Evolutionary conservation across 2,797 vertebrate species (phyloP), one percentile per base, ranked within the genome.

Genomic region (Aselliscus stoliczkanus): DNA sequence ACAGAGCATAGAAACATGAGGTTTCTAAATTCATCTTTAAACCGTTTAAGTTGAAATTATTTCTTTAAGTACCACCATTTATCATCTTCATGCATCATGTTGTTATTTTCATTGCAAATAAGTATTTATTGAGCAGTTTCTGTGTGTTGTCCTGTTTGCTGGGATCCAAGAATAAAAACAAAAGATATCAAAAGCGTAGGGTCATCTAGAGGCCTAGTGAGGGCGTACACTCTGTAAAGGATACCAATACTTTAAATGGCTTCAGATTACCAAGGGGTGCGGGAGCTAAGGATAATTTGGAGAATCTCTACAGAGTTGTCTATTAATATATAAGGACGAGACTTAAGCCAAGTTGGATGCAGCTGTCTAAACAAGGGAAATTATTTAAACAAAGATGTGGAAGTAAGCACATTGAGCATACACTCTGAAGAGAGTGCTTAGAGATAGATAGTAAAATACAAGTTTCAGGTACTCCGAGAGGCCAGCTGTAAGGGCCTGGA

Each of bases 41-140:
- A 37, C 37, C 72, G 1, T 91, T 87, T 91, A 86, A 80, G n/a
- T 76, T 39, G 29, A 31, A 76, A 62, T 75, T 10, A 44, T 86
- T 67, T 94, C 37, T 54, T 90, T 50, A 76, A 89, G 67, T 65
- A 25, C 1, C 27, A 69, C 60, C 23, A 52, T 34, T 13, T 50
- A 50, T 67, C n/a, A 23, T 34, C 75, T 77, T 60, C 60, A 23
- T 21, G 6, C 17, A 39, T 50, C 34, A 58, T 39, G 0, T 47
- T 82, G 8, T 67, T 39, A 60, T 86, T 92, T 86, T 81, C 44
- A 50, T 34, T 75, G 39, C 47, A 42, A 90, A 31, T 73, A 75
- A 79, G 70, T 77, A 76, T 84, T 67, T 88, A 83, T 58, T 31
- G 54, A 96, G 54, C 29, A 83, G 12, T 8, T 89, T 84, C 52